Evolutionary conservation across 2,113 vertebrate species (phyloP).

Genomic region (Colius striatus): DNA sequence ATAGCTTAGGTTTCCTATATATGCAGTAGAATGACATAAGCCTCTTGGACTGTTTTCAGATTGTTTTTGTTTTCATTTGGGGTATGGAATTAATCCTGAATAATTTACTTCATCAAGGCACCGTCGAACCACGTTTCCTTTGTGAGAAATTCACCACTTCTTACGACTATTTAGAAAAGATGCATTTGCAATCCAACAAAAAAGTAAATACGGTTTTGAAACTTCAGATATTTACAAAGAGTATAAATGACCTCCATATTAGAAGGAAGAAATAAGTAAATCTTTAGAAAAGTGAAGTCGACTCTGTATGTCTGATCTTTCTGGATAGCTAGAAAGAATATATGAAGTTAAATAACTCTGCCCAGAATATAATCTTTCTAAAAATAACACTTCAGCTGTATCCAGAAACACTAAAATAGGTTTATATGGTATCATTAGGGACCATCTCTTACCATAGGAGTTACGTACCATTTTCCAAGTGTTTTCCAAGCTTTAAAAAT

Average conservation of each 20-base stretch:
- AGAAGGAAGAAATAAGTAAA: neutral
- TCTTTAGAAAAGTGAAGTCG: neutral
- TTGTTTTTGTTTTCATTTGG: neutral
- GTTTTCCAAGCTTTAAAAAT: neutral
- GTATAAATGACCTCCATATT: neutral
- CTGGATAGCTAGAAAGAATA: neutral
- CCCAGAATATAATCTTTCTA: neutral
- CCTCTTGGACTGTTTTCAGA: neutral
- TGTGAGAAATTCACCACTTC: neutral
- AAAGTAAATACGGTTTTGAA: neutral
- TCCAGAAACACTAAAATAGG: slow-evolving; percentile 5
- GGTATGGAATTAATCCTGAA: neutral
- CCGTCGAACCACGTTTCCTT: neutral
- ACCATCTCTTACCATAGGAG: neutral
- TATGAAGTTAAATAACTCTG: neutral
- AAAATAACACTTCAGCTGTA: neutral
- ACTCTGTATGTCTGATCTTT: neutral
- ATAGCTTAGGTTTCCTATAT: neutral
- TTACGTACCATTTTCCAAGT: neutral
- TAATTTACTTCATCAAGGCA: neutral
- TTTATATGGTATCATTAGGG: neutral
- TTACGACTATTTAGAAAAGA: neutral
- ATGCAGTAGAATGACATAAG: neutral
- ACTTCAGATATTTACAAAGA: neutral
- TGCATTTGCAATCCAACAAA: neutral